These are phyloP conservation scores for Nannospalax galili DNA, from an alignment of 2,113 vertebrate genomes.

Conservation along the genomic window DNA sequence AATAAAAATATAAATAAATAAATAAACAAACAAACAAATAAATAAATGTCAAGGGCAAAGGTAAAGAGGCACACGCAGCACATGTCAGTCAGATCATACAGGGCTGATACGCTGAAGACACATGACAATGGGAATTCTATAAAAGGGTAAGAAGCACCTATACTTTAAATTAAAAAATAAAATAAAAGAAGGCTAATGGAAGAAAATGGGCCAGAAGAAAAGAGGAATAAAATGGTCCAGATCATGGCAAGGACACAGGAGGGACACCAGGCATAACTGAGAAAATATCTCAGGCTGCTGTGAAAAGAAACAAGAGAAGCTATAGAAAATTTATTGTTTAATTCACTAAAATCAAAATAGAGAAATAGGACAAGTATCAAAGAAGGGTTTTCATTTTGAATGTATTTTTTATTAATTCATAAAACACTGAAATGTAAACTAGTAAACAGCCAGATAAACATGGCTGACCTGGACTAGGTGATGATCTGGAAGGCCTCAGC, in stretches of 20 bases:
- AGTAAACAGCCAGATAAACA: background rate
- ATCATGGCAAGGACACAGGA: background rate
- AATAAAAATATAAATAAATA: too few species aligned
- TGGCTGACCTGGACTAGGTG: background rate
- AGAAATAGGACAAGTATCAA: background rate
- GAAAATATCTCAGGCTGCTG: background rate
- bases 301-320: background rate
- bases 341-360: background rate
- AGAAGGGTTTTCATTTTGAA: background rate
- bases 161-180: background rate
- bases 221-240: background rate
- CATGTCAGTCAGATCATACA: too few species aligned
- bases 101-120: background rate
- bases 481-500: too few species aligned
- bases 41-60: too few species aligned
- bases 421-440: background rate
- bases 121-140: background rate
- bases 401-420: background rate
- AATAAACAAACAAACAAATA: too few species aligned
- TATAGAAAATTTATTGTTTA: background rate
- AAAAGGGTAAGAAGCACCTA: background rate
- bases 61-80: too few species aligned
- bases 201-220: background rate
- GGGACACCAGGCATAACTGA: background rate
- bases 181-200: background rate